Base-by-base conservation (phyloP, 2,113 vertebrate species). In the Gasterosteus aculeatus region DNA sequence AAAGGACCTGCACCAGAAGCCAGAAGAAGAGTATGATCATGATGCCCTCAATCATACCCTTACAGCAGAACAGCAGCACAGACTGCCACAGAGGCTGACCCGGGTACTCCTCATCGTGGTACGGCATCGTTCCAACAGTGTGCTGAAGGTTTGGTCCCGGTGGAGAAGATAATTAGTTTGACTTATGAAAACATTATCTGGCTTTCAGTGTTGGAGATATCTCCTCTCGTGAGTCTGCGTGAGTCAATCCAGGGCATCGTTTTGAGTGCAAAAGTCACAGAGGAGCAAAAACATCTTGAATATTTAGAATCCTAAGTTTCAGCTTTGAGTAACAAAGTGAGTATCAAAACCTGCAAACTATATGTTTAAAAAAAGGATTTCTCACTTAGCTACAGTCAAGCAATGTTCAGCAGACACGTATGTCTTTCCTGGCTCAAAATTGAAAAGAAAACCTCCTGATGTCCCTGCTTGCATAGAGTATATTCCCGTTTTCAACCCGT, bases 1-100 rank as follows among this genome's bases (percentile, higher is more conserved):
- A 94, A 53, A 94, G 91, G 46, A 94, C 91, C 78, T 93, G 93
- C 46, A 94, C 75, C 67, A 95, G 91, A 1, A 94, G 92, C 93
- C 93, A 95, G 81, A 94, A 83, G 87, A 95, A 95, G 73, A 95
- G 93, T 7, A 94, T 63, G 49, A 94, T 90, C 76, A 94, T 92
- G 81, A 95, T 93, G n/a, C 88, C 93, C 77, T 95, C 93, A 1
- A 94, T 94, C 92, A 95, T 90, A 0, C 93, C 93, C 83, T 94
- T 94, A 83, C 91, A 94, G 83, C 87, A 91, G 85, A 94, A 95
- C 42, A 94, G 85, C 53, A 93, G 41, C 76, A 95, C 92, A 7
- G 94, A 94, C 83, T 92, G 92, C 87, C 93, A 94, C 71, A 94
- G 86, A 35, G 92, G 87, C 88, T 92, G 92, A 7, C 75, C 90